Base-by-base conservation (phyloP, 1,140 invertebrate genomes). In the Trigoniulus corallinus region DNA sequence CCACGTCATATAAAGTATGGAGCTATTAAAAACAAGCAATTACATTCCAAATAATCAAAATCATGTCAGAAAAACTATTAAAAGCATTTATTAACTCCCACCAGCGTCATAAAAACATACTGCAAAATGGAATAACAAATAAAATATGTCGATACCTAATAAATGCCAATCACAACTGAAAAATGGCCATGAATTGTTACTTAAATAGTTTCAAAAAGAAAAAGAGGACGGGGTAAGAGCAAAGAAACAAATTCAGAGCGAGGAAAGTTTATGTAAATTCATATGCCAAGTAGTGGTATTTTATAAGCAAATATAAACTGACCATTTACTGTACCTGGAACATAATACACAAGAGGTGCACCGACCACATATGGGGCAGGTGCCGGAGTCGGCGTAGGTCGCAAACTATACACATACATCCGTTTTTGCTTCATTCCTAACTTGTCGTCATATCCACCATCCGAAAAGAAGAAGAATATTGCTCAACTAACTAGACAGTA, bases 281-380 rank as follows among this genome's bases (percentile, higher is more conserved):
- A 44, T 23, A 25, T n/a, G 10, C 3, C 20, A 18, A 10, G 21
- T 27, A 1, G 18, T 20, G 15, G 18, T 34, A 29, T 1, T 29
- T 21, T 25, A 52, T n/a, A 50, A 48, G 10, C 23, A n/a, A 51
- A 24, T n/a, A 57, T 27, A n/a, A n/a, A n/a, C n/a, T n/a, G n/a
- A n/a, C n/a, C n/a, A n/a, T n/a, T n/a, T 37, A 10, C n/a, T n/a
- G 10, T 23, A 46, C 44, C 44, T 46, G 44, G 44, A 46, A 46
- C 25, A 22, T 46, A 46, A 24, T 46, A 46, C 20, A 46, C 7
- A 10, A 46, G 4, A 7, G 44, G 44, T 23, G 44, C 7, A 34
- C 29, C 15, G 29, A 15, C 15, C 7, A 34, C 29, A 15, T 34
- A 34, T 34, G 29, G 29, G 7, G 15, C 7, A 34, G 29, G 15